Percentiles rank a stretch among this genome's conserved stretches.
These are phyloP conservation scores for Hoplostethus mediterraneus DNA, from an alignment of 2,797 vertebrate species.

Conservation along the genomic window DNA sequence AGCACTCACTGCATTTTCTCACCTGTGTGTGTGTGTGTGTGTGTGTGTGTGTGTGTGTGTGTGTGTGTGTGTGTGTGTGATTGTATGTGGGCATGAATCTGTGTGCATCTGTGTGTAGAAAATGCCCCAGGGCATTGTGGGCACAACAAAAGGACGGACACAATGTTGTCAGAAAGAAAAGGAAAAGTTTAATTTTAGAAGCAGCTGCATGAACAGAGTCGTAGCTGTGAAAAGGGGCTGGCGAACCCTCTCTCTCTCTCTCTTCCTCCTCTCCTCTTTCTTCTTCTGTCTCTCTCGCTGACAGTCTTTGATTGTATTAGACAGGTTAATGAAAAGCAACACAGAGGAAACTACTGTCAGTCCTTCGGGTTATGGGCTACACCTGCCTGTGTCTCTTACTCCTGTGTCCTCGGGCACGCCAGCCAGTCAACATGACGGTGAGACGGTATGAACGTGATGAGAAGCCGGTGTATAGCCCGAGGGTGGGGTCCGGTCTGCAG, in stretches of 20 bases:
- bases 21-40: slow-evolving; percentile 20
- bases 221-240: slow-evolving; percentile 47
- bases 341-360: slow-evolving; percentile 63
- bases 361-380: slow-evolving; percentile 47
- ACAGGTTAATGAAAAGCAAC: slow-evolving; percentile 82
- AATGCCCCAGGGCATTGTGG: slow-evolving; percentile 36
- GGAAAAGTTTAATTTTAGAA: slow-evolving; percentile 66
- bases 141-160: slow-evolving; percentile 55
- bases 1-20: slow-evolving; percentile 45
- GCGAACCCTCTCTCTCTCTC: slow-evolving; percentile 29
- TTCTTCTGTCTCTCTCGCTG: slow-evolving; percentile 69
- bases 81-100: slow-evolving; percentile 6
- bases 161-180: slow-evolving; percentile 63
- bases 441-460: slow-evolving; percentile 77
- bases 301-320: slow-evolving; percentile 78
- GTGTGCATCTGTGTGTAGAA: slow-evolving; percentile 4
- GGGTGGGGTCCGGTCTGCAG: slow-evolving; percentile 56
- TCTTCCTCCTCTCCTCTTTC: slow-evolving; percentile 40
- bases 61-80: slow-evolving; percentile 19
- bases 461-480: slow-evolving; percentile 63
- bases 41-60: slow-evolving; percentile 23
- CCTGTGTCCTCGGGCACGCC: slow-evolving; percentile 67
- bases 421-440: slow-evolving; percentile 66
- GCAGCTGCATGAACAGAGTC: slow-evolving; percentile 46
- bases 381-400: slow-evolving; percentile 72